Conservation (phyloP, 2,888 invertebrate species). For the Amblyjoppa fuscipennis region DNA sequence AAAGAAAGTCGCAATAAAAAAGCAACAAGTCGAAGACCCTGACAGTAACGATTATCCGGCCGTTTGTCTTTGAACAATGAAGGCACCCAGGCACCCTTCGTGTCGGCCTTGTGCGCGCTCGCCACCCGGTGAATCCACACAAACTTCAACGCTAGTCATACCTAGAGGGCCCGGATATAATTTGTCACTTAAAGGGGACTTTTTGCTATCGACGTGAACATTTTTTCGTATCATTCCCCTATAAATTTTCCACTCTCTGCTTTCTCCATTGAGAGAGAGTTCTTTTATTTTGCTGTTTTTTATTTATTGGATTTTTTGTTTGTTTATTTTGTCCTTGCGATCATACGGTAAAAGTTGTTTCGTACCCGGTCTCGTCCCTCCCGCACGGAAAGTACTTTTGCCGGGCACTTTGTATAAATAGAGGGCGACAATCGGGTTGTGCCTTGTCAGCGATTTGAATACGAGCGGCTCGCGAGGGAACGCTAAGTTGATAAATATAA, state of each 20-base stretch:
- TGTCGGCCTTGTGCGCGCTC: slow-evolving; percentile 25
- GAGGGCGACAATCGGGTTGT: not conserved
- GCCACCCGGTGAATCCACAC: slow-evolving; percentile 57
- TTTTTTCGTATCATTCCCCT: not conserved
- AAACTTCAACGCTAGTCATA: slow-evolving; percentile 44
- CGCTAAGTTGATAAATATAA: slow-evolving; percentile 72
- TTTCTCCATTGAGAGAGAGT: not conserved
- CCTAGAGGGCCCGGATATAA: slow-evolving; percentile 20
- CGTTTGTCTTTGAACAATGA: slow-evolving; percentile 58
- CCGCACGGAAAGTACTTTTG: not conserved
- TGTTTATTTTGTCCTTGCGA: not conserved
- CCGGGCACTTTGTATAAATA: slow-evolving; percentile 7
- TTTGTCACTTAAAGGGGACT: slow-evolving; percentile 5
- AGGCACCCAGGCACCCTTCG: slow-evolving; percentile 22
- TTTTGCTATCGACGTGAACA: not conserved
- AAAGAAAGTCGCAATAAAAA: slow-evolving; percentile 22
- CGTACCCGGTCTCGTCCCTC: not conserved
- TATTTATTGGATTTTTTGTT: not conserved
- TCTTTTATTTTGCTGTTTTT: not conserved
- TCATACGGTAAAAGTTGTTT: not conserved
- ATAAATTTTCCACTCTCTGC: not conserved
- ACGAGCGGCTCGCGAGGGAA: slow-evolving; percentile 34
- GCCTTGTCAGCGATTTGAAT: slow-evolving; percentile 65
- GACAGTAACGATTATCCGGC: slow-evolving; percentile 50
- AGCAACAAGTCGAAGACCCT: slow-evolving; percentile 60